phyloP scores from a whole-genome alignment of 2,113 vertebrate genomes.

The Odocoileus hemionus region DNA sequence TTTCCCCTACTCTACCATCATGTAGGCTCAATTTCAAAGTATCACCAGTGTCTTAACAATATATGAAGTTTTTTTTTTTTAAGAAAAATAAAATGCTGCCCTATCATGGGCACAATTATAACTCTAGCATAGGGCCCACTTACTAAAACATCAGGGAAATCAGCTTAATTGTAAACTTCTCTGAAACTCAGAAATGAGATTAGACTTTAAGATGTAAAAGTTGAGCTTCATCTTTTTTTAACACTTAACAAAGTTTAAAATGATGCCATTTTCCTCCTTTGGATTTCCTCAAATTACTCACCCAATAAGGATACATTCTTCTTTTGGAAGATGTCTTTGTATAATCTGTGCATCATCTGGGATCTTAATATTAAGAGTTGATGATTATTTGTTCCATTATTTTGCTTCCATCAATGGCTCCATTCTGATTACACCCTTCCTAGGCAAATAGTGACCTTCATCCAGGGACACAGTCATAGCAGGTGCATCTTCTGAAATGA shows the following conservation, averaged over 20 bases:
- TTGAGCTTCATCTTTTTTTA: background rate
- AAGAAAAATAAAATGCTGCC: background rate
- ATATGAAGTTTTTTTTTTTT: background rate
- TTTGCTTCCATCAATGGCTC: constrained; percentile 6
- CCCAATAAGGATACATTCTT: background rate
- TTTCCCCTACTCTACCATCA: background rate
- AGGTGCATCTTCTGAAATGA: constrained; percentile 55
- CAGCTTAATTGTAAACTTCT: background rate
- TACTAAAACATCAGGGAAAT: background rate
- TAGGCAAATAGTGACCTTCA: constrained; percentile 10
- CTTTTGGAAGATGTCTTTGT: background rate
- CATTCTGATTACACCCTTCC: background rate
- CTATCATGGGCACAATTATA: background rate
- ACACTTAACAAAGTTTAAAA: background rate
- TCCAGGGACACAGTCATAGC: background rate
- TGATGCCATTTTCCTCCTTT: background rate
- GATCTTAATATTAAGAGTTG: constrained; percentile 52
- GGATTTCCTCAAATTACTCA: background rate
- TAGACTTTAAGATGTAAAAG: background rate
- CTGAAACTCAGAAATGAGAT: background rate
- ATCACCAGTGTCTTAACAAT: background rate
- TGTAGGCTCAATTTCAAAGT: background rate
- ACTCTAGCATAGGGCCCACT: background rate
- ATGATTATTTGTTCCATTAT: constrained; percentile 22
- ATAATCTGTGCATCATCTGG: background rate